Percentiles rank a stretch among this genome's conserved stretches.
These are phyloP conservation scores for Xiphophorus couchianus DNA, from an alignment of 2,113 vertebrate species.

Conservation along the genomic window DNA sequence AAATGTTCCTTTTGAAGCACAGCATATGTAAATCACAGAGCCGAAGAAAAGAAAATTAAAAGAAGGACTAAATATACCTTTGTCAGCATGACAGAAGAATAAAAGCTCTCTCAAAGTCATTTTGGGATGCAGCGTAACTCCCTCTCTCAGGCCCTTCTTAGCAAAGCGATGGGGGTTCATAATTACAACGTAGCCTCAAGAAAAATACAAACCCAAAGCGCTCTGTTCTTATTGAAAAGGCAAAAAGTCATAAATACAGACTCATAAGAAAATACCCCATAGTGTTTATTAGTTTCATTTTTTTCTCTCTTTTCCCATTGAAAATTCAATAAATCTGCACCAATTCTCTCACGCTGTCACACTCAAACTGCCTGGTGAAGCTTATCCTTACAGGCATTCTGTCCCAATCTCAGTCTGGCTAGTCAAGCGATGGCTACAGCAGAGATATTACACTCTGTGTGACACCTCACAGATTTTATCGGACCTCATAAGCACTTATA, in stretches of 20 bases:
- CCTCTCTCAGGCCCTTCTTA: conserved; percentile 49
- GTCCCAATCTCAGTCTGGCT: conserved; percentile 49
- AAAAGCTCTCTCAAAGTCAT: conserved; percentile 61
- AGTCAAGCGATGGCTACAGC: conserved; percentile 42
- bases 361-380: conserved; percentile 43
- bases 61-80: conserved; percentile 50
- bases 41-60: conserved; percentile 49
- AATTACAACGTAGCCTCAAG: conserved; percentile 68
- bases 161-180: conserved; percentile 31
- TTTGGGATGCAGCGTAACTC: conserved; percentile 43
- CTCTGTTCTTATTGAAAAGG: conserved; percentile 57
- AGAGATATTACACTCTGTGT: conserved; percentile 69
- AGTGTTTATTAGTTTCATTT: conserved; percentile 64
- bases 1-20: conserved; percentile 28
- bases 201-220: conserved; percentile 54
- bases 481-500: conserved; percentile 67
- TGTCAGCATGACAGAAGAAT: conserved; percentile 66
- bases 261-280: conserved; percentile 69
- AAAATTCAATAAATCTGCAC: conserved; percentile 75
- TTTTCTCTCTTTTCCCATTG: conserved; percentile 52
- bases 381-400: conserved; percentile 69
- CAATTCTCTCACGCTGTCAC: conserved; percentile 55
- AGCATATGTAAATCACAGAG: conserved; percentile 60
- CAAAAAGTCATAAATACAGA: conserved; percentile 67
- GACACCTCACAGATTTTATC: conserved; percentile 52